A percentile compares a stretch with the other conserved stretches of the same genome.
Evolutionary conservation across 1,140 invertebrate species (phyloP).

Genomic region (Drosophila orosa): DNA sequence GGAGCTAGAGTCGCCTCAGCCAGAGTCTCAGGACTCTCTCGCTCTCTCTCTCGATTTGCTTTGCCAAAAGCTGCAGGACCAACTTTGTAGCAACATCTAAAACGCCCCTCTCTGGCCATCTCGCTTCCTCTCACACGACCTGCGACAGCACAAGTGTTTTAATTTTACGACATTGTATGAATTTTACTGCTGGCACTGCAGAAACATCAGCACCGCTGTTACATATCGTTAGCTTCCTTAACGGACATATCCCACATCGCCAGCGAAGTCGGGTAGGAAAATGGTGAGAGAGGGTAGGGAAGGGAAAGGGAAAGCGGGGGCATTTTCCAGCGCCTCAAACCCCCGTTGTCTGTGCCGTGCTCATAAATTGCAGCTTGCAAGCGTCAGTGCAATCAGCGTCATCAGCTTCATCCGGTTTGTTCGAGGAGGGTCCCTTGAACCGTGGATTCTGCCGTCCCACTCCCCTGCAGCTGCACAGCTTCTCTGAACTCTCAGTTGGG

Average conservation of each 20-base stretch:
- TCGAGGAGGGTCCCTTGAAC: slow-evolving; percentile 49
- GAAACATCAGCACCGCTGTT: slow-evolving; percentile 80
- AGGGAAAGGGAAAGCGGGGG: no score
- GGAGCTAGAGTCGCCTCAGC: slow-evolving; percentile 19
- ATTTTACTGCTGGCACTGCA: slow-evolving; percentile 83
- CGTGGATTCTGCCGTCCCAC: slow-evolving; percentile 5
- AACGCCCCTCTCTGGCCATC: slow-evolving; percentile 13
- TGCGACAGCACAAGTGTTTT: slow-evolving; percentile 81
- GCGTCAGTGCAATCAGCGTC: slow-evolving; percentile 81
- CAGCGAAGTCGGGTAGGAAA: slow-evolving; percentile 2
- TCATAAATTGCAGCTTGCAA: slow-evolving; percentile 82
- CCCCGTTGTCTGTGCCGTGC: slow-evolving; percentile 57
- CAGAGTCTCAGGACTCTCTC: slow-evolving; percentile 8
- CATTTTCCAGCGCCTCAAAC: neutral
- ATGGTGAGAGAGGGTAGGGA: neutral
- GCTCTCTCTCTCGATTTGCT: slow-evolving; percentile 60
- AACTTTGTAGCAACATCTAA: slow-evolving; percentile 70
- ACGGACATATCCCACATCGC: slow-evolving; percentile 79
- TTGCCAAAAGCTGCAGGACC: slow-evolving; percentile 78
- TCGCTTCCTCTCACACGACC: neutral
- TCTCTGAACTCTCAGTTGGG: slow-evolving; percentile 9
- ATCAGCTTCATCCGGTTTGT: slow-evolving; percentile 79
- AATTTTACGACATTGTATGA: slow-evolving; percentile 84
- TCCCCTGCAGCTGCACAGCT: neutral
- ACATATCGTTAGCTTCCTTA: slow-evolving; percentile 82